Evolutionary conservation across 23 tunicate genomes (phyloP), one percentile per base, ranked within the genome.

Genomic region (Oikopleura vanhoeffeni): DNA sequence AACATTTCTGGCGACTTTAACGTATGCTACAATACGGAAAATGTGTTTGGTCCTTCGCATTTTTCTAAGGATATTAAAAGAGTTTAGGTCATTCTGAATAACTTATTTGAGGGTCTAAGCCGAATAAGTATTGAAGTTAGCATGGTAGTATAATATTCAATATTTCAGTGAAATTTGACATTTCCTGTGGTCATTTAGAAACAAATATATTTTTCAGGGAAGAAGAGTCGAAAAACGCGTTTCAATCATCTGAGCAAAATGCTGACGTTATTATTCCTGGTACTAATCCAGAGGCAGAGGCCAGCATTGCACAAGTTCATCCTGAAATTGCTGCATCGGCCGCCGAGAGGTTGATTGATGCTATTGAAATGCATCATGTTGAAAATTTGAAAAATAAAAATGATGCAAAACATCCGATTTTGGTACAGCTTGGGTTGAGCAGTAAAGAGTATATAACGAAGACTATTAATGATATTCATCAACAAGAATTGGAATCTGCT

Each of bases 401-500:
- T 2, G 79, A 71, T 32, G 79, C 79, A 2, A 28, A 71, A 30
- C 79, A 71, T 71, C 79, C 79, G 34, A 32, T 71, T 24, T 32
- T 71, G 34, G 34, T 30, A 71, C 79, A 71, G 79, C 35, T 71
- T 2, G 38, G 3, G 34, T 38, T 71, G 34, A 13, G 36, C 27
- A 71, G 79, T 32, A 30, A 13, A 13, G 79, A 71, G 2, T 71
- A 71, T 71, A 30, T 71, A 18, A 32, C 32, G 36, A 71, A 71
- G 32, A 71, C 34, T 28, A 71, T 71, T 71, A 71, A 71, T 4
- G 79, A 71, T 2, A 71, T 71, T 71, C 79, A 71, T 71, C 79
- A 71, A 38, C 79, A 71, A 30, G 79, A 71, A 38, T 32, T 71
- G 38, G 79, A 71, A 71, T 71, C 79, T 2, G 79, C 79, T 71